Evolutionary conservation across 2,888 invertebrate genomes (phyloP), one percentile per base, ranked within the genome.

Genomic region (Hartigia nigra): DNA sequence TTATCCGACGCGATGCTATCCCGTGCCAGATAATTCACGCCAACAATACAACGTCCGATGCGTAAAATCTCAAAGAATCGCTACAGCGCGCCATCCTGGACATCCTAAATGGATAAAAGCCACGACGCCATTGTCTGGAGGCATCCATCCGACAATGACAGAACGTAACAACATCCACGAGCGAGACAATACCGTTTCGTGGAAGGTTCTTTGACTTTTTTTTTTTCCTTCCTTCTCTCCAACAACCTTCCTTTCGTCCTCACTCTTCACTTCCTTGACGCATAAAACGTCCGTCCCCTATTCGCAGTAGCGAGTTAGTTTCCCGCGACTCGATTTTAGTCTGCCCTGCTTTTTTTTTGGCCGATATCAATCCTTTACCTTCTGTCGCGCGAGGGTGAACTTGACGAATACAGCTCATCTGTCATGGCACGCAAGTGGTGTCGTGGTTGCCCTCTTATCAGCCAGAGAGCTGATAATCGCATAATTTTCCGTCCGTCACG

Each of bases 131-230:
- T 87, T 87, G 86, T 87, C 81, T 84, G 84, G 81, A 85, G 85
- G 86, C 84, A 87, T 86, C 86, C 86, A 83, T 83, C 83, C 83
- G 83, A 82, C 84, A 84, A 82, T 86, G 86, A 86, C 86, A 86
- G 86, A 86, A 86, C 85, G 85, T 82, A 85, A 82, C 84, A 80
- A 80, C 83, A 83, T 85, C 84, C 82, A 84, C 82, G 78, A 84
- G 82, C 83, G 84, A 84, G 85, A 86, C 86, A 85, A 85, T 84
- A 80, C 31, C 72, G 32, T 34, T 14, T 31, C 72, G 32, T 72
- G 23, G 23, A 55, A 55, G 14, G 9, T 55, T 55, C 55, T 23
- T 55, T 1, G 23, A 0, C 4, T 55, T 23, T 55, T 39, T 39
- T 55, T 23, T 12, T 12, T 55, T 55, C 23, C 23, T 23, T 55